Conservation (phyloP, 2,113 vertebrate genomes). For the Lota lota region DNA sequence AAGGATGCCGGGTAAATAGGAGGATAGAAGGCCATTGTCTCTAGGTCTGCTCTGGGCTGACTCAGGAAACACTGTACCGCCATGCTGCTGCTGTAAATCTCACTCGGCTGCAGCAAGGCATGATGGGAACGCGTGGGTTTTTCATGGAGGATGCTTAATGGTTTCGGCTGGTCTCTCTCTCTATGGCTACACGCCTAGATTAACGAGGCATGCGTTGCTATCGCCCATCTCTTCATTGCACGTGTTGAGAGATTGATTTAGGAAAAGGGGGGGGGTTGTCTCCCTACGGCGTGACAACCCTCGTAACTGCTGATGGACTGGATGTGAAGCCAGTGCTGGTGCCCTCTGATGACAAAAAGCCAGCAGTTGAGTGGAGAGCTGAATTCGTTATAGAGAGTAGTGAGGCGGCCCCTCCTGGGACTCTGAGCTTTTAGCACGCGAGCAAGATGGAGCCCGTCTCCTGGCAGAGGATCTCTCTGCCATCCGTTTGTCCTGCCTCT, state of each 20-base stretch:
- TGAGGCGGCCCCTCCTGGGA: slow-evolving; percentile 35
- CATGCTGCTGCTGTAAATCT: slow-evolving; percentile 18
- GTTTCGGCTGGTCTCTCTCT: no score
- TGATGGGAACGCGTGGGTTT: slow-evolving; percentile 4
- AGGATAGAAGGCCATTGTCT: slow-evolving; percentile 50
- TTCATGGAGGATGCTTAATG: no score
- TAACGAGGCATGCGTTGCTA: not conserved
- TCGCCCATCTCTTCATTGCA: not conserved
- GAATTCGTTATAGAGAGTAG: slow-evolving; percentile 66
- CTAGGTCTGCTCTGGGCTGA: slow-evolving; percentile 28
- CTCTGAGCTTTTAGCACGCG: slow-evolving; percentile 36
- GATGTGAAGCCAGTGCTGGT: slow-evolving; percentile 12
- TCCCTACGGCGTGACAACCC: slow-evolving; percentile 2
- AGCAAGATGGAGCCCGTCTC: slow-evolving; percentile 33
- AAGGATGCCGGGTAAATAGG: slow-evolving; percentile 46
- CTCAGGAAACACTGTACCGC: slow-evolving; percentile 26
- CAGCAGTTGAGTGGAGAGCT: slow-evolving; percentile 22
- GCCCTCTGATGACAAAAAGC: slow-evolving; percentile 5
- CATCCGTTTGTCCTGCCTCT: no score
- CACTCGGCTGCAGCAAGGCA: slow-evolving; percentile 9
- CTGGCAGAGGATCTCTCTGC: not conserved
- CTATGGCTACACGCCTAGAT: no score
- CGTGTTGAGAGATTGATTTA: slow-evolving; percentile 6
- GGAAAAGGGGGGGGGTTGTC: not conserved
- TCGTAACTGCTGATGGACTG: slow-evolving; percentile 8